A percentile compares a stretch with the other conserved stretches of the same genome.
These are phyloP conservation scores for Cyphomyrmex costatus DNA, from an alignment of 1,140 invertebrate species.

Conservation along the genomic window DNA sequence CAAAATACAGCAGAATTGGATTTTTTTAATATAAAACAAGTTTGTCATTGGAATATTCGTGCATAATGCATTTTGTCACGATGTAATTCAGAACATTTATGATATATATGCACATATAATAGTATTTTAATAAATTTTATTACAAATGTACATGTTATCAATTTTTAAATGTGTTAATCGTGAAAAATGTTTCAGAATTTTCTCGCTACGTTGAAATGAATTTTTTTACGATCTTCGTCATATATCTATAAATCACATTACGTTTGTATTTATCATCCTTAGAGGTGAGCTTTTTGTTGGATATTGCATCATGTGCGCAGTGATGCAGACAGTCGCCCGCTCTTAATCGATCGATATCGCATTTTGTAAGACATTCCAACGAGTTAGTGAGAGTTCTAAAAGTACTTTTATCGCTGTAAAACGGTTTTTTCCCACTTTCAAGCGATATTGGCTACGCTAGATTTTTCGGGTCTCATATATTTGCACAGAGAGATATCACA, in stretches of 20 bases:
- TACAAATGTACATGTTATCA: not conserved
- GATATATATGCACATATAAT: too few relatives aligned
- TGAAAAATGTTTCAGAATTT: not conserved
- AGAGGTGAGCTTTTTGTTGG: not conserved
- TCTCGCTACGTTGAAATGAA: not conserved
- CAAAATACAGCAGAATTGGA: not conserved
- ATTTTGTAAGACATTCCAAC: not conserved
- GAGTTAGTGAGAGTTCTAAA: not conserved
- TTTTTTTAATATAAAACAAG: not conserved
- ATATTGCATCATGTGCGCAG: constrained; percentile 3
- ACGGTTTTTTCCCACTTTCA: not conserved
- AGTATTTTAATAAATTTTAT: not conserved
- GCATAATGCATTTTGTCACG: not conserved
- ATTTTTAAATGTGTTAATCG: not conserved
- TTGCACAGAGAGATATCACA: not conserved
- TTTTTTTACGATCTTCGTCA: not conserved
- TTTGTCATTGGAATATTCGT: not conserved
- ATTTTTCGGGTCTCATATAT: constrained; percentile 1
- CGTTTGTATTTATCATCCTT: not conserved
- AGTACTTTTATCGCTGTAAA: not conserved
- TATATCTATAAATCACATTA: not conserved
- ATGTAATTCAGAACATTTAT: not conserved
- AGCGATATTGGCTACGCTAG: not conserved
- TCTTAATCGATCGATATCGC: constrained; percentile 17
- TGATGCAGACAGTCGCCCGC: not conserved